These are phyloP conservation scores for Lophotis ruficrista DNA, from an alignment of 2,113 vertebrate genomes.

Conservation along the genomic window DNA sequence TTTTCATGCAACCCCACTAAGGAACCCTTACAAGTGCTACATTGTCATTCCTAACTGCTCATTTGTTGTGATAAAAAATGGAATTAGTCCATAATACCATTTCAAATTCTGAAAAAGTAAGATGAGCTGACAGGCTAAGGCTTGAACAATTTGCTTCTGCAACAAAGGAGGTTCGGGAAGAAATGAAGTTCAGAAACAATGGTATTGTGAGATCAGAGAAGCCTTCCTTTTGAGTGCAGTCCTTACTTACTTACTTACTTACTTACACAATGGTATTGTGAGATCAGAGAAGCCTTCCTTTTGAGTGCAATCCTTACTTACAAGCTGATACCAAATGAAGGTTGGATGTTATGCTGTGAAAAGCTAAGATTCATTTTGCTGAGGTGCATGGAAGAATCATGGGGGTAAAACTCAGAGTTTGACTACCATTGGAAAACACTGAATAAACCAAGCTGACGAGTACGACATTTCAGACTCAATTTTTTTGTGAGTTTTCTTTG, in stretches of 20 bases:
- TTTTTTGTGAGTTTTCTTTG: not conserved
- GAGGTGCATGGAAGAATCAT: not conserved
- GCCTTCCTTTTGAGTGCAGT: not conserved
- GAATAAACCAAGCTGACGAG: constrained; percentile 52
- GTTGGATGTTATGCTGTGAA: not conserved
- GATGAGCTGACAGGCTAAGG: not conserved
- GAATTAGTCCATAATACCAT: not conserved
- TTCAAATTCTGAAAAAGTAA: not conserved
- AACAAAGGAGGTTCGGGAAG: not conserved
- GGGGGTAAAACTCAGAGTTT: constrained; percentile 5
- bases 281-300: not conserved
- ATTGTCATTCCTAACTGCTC: not conserved
- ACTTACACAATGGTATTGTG: not conserved
- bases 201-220: not conserved
- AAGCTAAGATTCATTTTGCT: constrained; percentile 13
- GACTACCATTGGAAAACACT: constrained; percentile 21
- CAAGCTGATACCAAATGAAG: not conserved
- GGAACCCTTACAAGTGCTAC: not conserved
- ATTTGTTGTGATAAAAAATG: not conserved
- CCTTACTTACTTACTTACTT: too few relatives aligned
- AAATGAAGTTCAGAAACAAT: not conserved
- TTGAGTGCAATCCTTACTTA: not conserved
- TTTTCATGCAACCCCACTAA: not conserved
- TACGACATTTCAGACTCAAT: not conserved
- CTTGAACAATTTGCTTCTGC: not conserved